Evolutionary conservation across 2,888 invertebrate species (phyloP).

Genomic region (Drosophila algonquin): DNA sequence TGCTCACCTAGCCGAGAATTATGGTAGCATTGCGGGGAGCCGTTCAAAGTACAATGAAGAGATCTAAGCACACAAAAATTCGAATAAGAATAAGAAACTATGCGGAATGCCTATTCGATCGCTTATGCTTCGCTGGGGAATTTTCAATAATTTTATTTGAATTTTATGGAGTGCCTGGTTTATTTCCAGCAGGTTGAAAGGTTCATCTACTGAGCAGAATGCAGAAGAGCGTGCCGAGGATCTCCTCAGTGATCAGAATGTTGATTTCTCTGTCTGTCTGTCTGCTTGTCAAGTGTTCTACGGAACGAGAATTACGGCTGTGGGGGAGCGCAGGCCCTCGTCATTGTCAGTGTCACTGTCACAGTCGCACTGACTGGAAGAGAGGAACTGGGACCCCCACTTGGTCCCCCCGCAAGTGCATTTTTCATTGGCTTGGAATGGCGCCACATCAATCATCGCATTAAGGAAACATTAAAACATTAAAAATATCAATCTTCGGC

Average conservation of each 20-base stretch:
- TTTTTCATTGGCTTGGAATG: slow-evolving; percentile 39
- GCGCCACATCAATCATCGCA: slow-evolving; percentile 78
- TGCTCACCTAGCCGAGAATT: slow-evolving; percentile 29
- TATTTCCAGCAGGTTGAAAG: slow-evolving; percentile 28
- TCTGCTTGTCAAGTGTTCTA: slow-evolving; percentile 15
- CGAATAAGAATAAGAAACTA: slow-evolving; percentile 4
- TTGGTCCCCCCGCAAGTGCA: slow-evolving; percentile 32
- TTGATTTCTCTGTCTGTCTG: slow-evolving; percentile 12
- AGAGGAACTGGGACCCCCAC: not conserved
- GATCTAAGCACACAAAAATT: slow-evolving; percentile 35
- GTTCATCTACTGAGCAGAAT: not conserved
- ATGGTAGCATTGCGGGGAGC: slow-evolving; percentile 25
- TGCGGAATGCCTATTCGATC: slow-evolving; percentile 52
- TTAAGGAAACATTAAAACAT: slow-evolving; percentile 48
- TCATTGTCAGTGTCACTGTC: slow-evolving; percentile 36
- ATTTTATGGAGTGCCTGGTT: slow-evolving; percentile 56
- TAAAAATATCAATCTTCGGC: slow-evolving; percentile 19
- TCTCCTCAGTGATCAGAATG: slow-evolving; percentile 2
- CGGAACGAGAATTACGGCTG: not conserved
- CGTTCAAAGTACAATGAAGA: slow-evolving; percentile 58
- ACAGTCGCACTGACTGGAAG: slow-evolving; percentile 50
- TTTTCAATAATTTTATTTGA: slow-evolving; percentile 45
- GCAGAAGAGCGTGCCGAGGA: slow-evolving; percentile 14
- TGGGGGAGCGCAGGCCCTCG: slow-evolving; percentile 26
- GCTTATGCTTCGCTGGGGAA: slow-evolving; percentile 14